Percentiles rank a stretch among this genome's conserved stretches.
Conservation (phyloP, 1,140 invertebrate species). For the Drosophila arawakana region DNA sequence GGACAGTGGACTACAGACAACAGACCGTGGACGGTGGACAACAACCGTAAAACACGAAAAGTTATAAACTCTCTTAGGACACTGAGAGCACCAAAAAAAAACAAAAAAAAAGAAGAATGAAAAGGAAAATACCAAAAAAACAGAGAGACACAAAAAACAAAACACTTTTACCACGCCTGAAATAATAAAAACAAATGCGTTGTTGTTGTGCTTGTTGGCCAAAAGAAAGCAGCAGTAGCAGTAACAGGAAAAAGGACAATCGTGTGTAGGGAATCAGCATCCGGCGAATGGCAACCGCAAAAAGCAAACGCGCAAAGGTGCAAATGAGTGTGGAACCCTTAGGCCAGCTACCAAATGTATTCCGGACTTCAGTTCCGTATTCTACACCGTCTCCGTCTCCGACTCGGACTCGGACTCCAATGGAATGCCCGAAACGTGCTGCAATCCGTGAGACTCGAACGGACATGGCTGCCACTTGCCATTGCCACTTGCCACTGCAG, state of each 20-base stretch:
- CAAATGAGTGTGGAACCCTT: constrained; percentile 63
- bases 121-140: constrained; percentile 1
- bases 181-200: constrained; percentile 82
- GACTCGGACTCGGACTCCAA: neutral
- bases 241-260: constrained; percentile 62
- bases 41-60: constrained; percentile 82
- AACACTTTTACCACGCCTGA: constrained; percentile 80
- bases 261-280: constrained; percentile 61
- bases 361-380: neutral
- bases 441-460: constrained; percentile 23
- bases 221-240: no score
- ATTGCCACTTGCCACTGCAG: constrained; percentile 27
- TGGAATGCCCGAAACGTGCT: constrained; percentile 16
- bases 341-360: constrained; percentile 22
- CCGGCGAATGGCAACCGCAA: constrained; percentile 48
- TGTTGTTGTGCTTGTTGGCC: constrained; percentile 12
- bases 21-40: constrained; percentile 63
- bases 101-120: constrained; percentile 10
- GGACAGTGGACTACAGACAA: constrained; percentile 57
- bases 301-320: constrained; percentile 76
- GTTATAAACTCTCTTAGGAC: constrained; percentile 76
- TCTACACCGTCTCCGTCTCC: no score
- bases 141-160: constrained; percentile 57
- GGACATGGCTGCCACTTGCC: constrained; percentile 19
- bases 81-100: constrained; percentile 33